Evolutionary conservation across 1,140 invertebrate genomes (phyloP), one percentile per base, ranked within the genome.

Genomic region (Melipona quadrifasciata): DNA sequence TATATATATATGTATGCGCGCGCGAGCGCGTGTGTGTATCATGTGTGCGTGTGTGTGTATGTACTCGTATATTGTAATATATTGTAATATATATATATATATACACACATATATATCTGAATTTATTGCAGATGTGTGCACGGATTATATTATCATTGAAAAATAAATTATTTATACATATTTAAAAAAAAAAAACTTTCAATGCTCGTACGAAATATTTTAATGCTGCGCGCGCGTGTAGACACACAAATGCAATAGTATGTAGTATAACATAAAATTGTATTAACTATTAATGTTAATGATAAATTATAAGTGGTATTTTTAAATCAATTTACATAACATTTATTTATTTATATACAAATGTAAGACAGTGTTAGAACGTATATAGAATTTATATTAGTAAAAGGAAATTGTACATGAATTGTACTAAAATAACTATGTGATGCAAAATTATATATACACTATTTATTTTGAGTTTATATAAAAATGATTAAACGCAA

Each of bases 321-420:
- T 71, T 71, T 39, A 39, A 68, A 71, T 51, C 6, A n/a, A 14
- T 71, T 47, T 71, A 17, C n/a, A 47, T 27, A 61, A 19, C 12
- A 47, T 65, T 65, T 65, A 61, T 61, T 34, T 61, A 39, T 76
- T 61, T 19, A 34, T 39, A 61, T 76, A n/a, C 17, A 77, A 47
- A 19, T n/a, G 8, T 27, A 64, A 64, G n/a, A 16, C n/a, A 64
- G 4, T 64, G 21, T 76, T 47, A 12, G n/a, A 61, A 65, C 4
- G 16, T 5, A 65, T 27, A 65, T 65, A 27, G n/a, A 65, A 65
- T 65, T 67, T 67, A 31, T 16, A 21, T 67, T 67, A 11, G 65
- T 11, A 67, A 65, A 16, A 64, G 27, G 8, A 27, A 17, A 65
- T 65, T 65, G 17, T 65, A 27, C 27, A 65, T 17, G 1, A 65